Evolutionary conservation across 2,797 vertebrate genomes (phyloP).

Genomic region (Leptoclinus maculatus): DNA sequence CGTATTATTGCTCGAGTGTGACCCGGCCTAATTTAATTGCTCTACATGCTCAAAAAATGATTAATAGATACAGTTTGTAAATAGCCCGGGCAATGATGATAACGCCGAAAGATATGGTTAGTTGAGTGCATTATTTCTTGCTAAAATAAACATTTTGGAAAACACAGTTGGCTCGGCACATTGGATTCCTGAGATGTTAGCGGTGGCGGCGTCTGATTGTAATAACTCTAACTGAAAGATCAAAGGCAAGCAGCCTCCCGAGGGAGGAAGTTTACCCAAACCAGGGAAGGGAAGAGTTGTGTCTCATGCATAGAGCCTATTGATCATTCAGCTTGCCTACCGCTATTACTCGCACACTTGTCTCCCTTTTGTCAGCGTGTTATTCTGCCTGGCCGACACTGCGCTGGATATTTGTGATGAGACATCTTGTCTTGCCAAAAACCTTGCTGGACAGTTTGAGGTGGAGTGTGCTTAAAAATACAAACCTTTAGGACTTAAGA

Average conservation of each 20-base stretch:
- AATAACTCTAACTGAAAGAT: slow-evolving; percentile 60
- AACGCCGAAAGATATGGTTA: slow-evolving; percentile 63
- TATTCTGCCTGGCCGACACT: slow-evolving; percentile 27
- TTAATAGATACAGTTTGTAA: slow-evolving; percentile 77
- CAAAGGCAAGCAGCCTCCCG: slow-evolving; percentile 32
- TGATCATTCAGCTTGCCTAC: slow-evolving; percentile 58
- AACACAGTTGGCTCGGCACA: slow-evolving; percentile 32
- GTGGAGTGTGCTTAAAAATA: slow-evolving; percentile 3
- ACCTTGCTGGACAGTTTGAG: not conserved
- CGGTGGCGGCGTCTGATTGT: slow-evolving; percentile 36
- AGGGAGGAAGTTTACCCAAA: slow-evolving; percentile 50
- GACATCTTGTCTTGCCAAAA: slow-evolving; percentile 31
- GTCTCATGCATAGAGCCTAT: slow-evolving; percentile 48
- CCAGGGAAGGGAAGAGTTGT: slow-evolving; percentile 36
- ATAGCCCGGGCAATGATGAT: slow-evolving; percentile 65
- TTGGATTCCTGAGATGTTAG: slow-evolving; percentile 41
- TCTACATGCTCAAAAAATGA: slow-evolving; percentile 73
- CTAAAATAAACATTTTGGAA: slow-evolving; percentile 69
- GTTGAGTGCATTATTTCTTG: slow-evolving; percentile 68
- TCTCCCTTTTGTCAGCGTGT: slow-evolving; percentile 41
- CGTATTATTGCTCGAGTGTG: slow-evolving; percentile 80
- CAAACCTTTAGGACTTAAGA: not conserved
- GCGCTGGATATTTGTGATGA: slow-evolving; percentile 29
- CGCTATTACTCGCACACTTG: slow-evolving; percentile 35
- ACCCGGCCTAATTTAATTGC: slow-evolving; percentile 81